A percentile compares a stretch with the other conserved stretches of the same genome.
Conservation (phyloP, 92 coral and sea anemone species). For the Siderastrea siderea region DNA sequence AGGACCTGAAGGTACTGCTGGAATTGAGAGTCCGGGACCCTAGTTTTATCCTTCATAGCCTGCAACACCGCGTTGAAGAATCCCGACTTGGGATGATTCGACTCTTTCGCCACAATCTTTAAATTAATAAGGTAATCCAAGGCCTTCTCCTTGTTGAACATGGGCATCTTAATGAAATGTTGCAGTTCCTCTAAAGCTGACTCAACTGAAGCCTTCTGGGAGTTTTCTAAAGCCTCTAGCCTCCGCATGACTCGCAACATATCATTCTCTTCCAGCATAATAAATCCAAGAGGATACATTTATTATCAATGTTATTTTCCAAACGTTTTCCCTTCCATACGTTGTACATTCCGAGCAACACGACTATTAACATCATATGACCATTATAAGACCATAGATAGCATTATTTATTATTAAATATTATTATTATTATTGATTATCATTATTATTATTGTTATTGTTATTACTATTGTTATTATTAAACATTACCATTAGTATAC, state of each 20-base stretch:
- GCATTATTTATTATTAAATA: too few relatives aligned
- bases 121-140: conserved; percentile 35
- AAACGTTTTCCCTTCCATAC: too few relatives aligned
- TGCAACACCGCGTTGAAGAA: conserved; percentile 36
- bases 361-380: too few relatives aligned
- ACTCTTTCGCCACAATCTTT: conserved; percentile 45
- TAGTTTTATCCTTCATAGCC: conserved; percentile 41
- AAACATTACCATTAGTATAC: too few relatives aligned
- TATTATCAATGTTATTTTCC: too few relatives aligned
- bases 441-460: too few relatives aligned
- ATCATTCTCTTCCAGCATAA: too few relatives aligned
- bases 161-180: conserved; percentile 18
- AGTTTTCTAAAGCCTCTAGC: background rate
- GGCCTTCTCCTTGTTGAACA: conserved; percentile 40
- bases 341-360: too few relatives aligned
- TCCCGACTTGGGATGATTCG: conserved; percentile 34
- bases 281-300: too few relatives aligned
- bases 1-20: conserved; percentile 25
- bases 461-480: too few relatives aligned
- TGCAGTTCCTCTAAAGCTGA: background rate
- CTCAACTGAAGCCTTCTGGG: conserved; percentile 12
- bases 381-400: too few relatives aligned
- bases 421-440: too few relatives aligned
- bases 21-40: conserved; percentile 18
- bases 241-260: background rate